Percentiles rank a stretch among this genome's conserved stretches.
These are phyloP conservation scores for Lithophane socia DNA, from an alignment of 2,888 invertebrate species.

Conservation along the genomic window DNA sequence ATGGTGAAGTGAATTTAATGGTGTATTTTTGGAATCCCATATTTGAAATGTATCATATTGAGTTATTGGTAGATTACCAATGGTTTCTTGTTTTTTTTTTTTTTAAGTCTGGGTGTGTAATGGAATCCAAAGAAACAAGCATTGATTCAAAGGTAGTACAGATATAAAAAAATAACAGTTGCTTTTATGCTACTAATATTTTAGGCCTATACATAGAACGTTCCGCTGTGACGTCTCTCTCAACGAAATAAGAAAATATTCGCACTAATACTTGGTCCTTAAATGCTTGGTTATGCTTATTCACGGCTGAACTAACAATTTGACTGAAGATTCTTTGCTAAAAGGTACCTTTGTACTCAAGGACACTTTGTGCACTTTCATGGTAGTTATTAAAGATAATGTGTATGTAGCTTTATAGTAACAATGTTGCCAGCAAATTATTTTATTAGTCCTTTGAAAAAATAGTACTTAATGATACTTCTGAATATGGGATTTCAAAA, in stretches of 20 bases:
- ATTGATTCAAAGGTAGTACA: neutral
- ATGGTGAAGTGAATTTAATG: slow-evolving; percentile 37
- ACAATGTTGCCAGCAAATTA: neutral
- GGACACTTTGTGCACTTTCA: neutral
- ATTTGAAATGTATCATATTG: slow-evolving; percentile 14
- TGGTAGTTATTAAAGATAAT: neutral
- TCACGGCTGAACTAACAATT: neutral
- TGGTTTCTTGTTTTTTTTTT: no score
- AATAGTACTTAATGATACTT: neutral
- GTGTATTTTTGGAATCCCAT: slow-evolving; percentile 40
- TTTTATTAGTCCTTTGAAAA: neutral
- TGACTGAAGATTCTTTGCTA: neutral
- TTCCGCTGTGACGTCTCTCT: neutral
- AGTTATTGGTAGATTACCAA: neutral
- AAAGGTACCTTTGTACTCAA: neutral
- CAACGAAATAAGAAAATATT: neutral
- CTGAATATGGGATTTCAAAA: slow-evolving; percentile 52
- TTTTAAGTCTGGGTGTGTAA: no score
- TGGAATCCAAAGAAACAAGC: neutral
- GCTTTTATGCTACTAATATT: neutral
- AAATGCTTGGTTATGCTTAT: neutral
- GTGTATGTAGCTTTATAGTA: neutral
- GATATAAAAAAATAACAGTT: neutral
- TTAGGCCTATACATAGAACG: neutral
- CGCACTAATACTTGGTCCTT: neutral